Evolutionary conservation across 2,888 invertebrate species (phyloP), one percentile per base, ranked within the genome.

Genomic region (Plagodis pulveraria): DNA sequence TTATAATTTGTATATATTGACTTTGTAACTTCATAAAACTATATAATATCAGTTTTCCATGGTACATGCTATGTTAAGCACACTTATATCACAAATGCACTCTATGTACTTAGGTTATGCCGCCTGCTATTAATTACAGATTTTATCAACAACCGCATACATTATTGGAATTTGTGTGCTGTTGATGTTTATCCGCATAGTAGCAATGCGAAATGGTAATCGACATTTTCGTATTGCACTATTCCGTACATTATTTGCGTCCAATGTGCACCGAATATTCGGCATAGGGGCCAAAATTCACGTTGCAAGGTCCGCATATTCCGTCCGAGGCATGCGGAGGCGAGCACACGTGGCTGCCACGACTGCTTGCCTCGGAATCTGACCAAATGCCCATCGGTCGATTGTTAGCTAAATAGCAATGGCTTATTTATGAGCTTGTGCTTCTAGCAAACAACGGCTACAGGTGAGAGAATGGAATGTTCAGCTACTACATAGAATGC

Each of bases 381-480:
- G 83, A 89, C 90, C 91, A 86, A 91, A 91, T 91, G 91, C 89
- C 88, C 90, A 89, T 85, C 86, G 87, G 73, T 80, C 89, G 84
- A 87, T 86, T 89, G 89, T 84, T 86, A 80, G 84, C 83, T 85
- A 83, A 90, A 91, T 90, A 86, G 81, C 89, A 80, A 84, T 80
- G 78, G 82, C 84, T 89, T 89, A 90, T 90, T 90, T 90, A 89
- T 83, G 85, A 82, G 78, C 74, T 70, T 61, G 76, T 74, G 80
- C 76, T 78, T 48, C 51, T 48, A 48, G 46, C 58, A 58, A 62
- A 44, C 48, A 45, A 44, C 52, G 50, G 55, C 51, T 57, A 52
- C 57, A 65, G 59, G 63, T 61, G 57, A 68, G 57, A 57, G 57
- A 66, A 53, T 52, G 49, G 60, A 38, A 55, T 55, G 41, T 50